Base-by-base conservation (phyloP, 2,797 vertebrate species). In the Enoplosus armatus region DNA sequence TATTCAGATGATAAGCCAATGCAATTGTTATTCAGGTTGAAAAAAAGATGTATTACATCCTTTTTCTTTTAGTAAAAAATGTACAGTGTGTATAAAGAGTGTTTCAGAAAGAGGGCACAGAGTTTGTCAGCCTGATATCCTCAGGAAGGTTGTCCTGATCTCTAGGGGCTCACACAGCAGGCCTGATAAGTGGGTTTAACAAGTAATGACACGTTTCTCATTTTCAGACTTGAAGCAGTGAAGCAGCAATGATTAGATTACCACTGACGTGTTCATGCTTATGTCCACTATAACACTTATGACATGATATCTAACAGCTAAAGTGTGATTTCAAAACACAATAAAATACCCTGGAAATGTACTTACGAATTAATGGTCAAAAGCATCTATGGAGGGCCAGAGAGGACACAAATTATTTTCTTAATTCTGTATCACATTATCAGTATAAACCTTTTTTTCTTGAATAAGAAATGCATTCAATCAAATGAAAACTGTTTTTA, bases 151-250 rank as follows among this genome's bases (percentile, higher is more conserved):
- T 82, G 77, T 86, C 79, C 50, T 47, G 69, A 80, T 85, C 86
- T 83, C 77, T 4, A 0, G 70, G 68, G 81, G 41, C 54, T 83
- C 65, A 15, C 67, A 73, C 58, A 77, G 59, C 79, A 74, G 74
- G 41, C 68, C 77, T 72, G 84, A 80, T 88, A 78, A 85, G 73
- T 82, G 84, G 80, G 75, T 83, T 88, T 83, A 90, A 90, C 89
- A 89, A 84, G 88, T 84, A 82, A 91, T 81, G 85, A 91, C 88
- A 90, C 80, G 77, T 85, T 89, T 89, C 88, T 88, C 79, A 87
- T 90, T 91, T 88, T 83, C 77, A 81, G 64, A 75, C 56, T 68
- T n/a, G 48, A 68, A 84, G 81, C 76, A 72, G 79, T 33, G 79
- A 86, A 86, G 81, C 82, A 72, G 84, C 39, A 68, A 55, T 72